A percentile compares a stretch with the other conserved stretches of the same genome.
Evolutionary conservation across 2,888 invertebrate genomes (phyloP).

Genomic region (Cremastobaeus sp.): DNA sequence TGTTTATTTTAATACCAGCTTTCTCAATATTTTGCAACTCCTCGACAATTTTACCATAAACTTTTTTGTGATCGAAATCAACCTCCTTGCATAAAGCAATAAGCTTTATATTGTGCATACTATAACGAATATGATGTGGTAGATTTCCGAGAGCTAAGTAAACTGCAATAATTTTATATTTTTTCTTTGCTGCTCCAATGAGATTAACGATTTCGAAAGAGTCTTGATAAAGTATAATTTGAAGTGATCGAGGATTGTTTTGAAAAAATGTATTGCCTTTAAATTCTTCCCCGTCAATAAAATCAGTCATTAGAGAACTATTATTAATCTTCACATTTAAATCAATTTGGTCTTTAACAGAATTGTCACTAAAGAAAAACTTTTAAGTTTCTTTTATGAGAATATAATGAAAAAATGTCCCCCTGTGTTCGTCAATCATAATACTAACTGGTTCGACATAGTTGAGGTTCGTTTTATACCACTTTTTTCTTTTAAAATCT

Average conservation of each 20-base stretch:
- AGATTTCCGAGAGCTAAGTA: slow-evolving; percentile 67
- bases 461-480: slow-evolving; percentile 5
- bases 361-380: slow-evolving; percentile 8
- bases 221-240: slow-evolving; percentile 67
- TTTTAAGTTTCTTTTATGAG: slow-evolving; percentile 14
- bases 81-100: slow-evolving; percentile 54
- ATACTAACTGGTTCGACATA: slow-evolving; percentile 14
- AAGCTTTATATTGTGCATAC: slow-evolving; percentile 66
- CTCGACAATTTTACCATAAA: slow-evolving; percentile 61
- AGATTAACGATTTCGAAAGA: slow-evolving; percentile 70
- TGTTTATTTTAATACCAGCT: slow-evolving; percentile 54
- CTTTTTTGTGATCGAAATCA: slow-evolving; percentile 62
- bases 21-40: slow-evolving; percentile 64
- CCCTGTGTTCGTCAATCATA: neutral
- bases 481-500: slow-evolving; percentile 16
- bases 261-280: slow-evolving; percentile 57
- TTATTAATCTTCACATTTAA: neutral
- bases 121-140: slow-evolving; percentile 59
- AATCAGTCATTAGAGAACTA: slow-evolving; percentile 61
- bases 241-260: slow-evolving; percentile 57
- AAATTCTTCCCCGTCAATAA: slow-evolving; percentile 30
- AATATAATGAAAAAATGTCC: slow-evolving; percentile 15
- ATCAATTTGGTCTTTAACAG: neutral
- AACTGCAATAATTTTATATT: slow-evolving; percentile 67
- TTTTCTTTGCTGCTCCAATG: slow-evolving; percentile 65